A percentile compares a stretch with the other conserved stretches of the same genome.
Conservation (phyloP, 2,888 invertebrate genomes). For the Lycia hirtaria region DNA sequence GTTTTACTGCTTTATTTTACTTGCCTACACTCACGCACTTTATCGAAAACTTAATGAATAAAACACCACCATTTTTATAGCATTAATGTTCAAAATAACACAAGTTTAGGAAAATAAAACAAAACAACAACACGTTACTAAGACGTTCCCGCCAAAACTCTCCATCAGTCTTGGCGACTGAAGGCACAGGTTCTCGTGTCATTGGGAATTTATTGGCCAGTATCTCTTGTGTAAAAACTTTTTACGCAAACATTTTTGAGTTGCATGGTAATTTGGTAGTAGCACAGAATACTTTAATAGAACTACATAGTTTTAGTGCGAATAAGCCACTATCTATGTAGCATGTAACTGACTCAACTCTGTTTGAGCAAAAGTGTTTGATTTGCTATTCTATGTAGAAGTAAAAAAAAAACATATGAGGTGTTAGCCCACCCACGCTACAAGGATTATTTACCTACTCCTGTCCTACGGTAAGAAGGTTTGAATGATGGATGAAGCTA, state of each 20-base stretch:
- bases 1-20: too few relatives aligned
- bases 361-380: constrained; percentile 23
- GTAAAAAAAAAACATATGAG: constrained; percentile 42
- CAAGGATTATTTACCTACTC: constrained; percentile 14
- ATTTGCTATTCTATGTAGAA: constrained; percentile 34
- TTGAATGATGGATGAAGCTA: constrained; percentile 17
- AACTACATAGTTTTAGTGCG: too few relatives aligned
- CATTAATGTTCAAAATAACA: too few relatives aligned
- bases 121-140: too few relatives aligned
- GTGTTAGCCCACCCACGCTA: constrained; percentile 1
- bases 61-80: too few relatives aligned
- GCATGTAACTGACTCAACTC: neutral
- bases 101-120: too few relatives aligned
- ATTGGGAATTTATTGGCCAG: constrained; percentile 57
- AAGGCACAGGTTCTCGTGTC: constrained; percentile 47
- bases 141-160: too few relatives aligned
- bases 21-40: too few relatives aligned
- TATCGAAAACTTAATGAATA: too few relatives aligned
- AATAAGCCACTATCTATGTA: neutral
- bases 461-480: constrained; percentile 3
- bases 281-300: too few relatives aligned
- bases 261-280: neutral
- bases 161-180: constrained; percentile 45
- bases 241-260: neutral
- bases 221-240: constrained; percentile 19